phyloP scores from a whole-genome alignment of 1,140 invertebrate genomes.

The Hylaeus volcanicus region DNA sequence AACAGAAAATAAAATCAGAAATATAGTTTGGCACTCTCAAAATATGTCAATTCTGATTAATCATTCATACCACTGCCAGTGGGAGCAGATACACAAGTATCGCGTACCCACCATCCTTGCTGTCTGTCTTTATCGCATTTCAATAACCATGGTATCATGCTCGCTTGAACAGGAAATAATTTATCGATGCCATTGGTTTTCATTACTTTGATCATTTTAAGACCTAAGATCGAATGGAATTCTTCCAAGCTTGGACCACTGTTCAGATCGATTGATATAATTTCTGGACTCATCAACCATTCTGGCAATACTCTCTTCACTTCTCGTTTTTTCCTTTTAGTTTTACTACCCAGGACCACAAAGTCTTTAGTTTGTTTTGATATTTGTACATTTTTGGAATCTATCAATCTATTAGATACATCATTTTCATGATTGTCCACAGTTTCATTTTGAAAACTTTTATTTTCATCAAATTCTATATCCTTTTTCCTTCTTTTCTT shows the following conservation, averaged over 20 bases:
- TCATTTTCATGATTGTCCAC: neutral
- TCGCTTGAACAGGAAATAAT: conserved; percentile 94
- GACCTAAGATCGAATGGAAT: conserved; percentile 83
- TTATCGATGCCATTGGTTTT: conserved; percentile 87
- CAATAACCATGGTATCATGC: conserved; percentile 91
- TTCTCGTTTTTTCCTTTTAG: conserved; percentile 69
- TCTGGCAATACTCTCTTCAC: conserved; percentile 89
- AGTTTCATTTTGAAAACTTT: conserved; percentile 20
- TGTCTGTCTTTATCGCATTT: conserved; percentile 82
- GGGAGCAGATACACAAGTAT: conserved; percentile 98
- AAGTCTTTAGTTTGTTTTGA: conserved; percentile 53
- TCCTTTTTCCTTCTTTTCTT: conserved; percentile 20
- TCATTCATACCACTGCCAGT: conserved; percentile 92
- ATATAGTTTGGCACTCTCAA: neutral
- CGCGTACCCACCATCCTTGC: conserved; percentile 85
- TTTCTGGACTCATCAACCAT: conserved; percentile 91
- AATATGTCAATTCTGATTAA: no score
- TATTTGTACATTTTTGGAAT: conserved; percentile 3
- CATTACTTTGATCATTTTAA: conserved; percentile 84
- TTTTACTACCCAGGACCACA: conserved; percentile 69
- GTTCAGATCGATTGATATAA: conserved; percentile 87
- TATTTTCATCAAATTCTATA: neutral
- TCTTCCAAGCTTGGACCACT: conserved; percentile 83
- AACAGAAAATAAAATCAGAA: conserved; percentile 39
- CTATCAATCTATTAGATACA: conserved; percentile 1